A percentile compares a stretch with the other conserved stretches of the same genome.
These are phyloP conservation scores for Drosophila kokeensis DNA, from an alignment of 2,888 invertebrate genomes.

Conservation along the genomic window DNA sequence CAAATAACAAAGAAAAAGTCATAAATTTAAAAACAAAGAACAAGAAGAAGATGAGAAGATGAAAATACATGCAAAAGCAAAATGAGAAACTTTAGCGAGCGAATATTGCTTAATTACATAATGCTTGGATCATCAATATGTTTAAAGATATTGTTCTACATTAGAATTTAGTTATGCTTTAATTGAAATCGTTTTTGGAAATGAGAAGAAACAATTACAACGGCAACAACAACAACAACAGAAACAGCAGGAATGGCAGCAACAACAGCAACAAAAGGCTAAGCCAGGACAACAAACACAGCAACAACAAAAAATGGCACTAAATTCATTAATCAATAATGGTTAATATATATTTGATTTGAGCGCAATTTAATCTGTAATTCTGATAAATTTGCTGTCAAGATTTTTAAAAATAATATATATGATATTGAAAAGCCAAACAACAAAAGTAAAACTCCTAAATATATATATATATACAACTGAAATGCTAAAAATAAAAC, in stretches of 20 bases:
- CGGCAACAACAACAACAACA: conserved; percentile 1
- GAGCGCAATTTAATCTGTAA: conserved; percentile 44
- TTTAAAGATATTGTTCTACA: conserved; percentile 72
- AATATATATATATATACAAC: conserved; percentile 15
- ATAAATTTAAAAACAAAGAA: conserved; percentile 67
- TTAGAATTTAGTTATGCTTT: conserved; percentile 72
- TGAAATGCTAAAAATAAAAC: conserved; percentile 31
- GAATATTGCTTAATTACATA: conserved; percentile 53
- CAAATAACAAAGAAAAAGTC: conserved; percentile 70
- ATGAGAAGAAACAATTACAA: conserved; percentile 27
- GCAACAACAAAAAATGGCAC: conserved; percentile 5
- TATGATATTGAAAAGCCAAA: conserved; percentile 17
- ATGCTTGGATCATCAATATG: conserved; percentile 61
- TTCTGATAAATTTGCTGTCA: conserved; percentile 42
- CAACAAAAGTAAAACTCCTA: conserved; percentile 24
- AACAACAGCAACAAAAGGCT: conserved; percentile 1
- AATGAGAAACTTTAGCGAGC: conserved; percentile 26
- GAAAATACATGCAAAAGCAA: conserved; percentile 1
- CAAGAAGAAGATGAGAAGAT: conserved; percentile 21
- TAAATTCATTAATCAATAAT: conserved; percentile 16
- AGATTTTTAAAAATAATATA: conserved; percentile 28
- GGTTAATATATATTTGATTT: conserved; percentile 21
- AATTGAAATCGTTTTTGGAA: conserved; percentile 45
- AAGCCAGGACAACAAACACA: conserved; percentile 15
- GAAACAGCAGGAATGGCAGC: not conserved